Conservation (phyloP, 1,140 invertebrate genomes). For the Drosophila hydei region DNA sequence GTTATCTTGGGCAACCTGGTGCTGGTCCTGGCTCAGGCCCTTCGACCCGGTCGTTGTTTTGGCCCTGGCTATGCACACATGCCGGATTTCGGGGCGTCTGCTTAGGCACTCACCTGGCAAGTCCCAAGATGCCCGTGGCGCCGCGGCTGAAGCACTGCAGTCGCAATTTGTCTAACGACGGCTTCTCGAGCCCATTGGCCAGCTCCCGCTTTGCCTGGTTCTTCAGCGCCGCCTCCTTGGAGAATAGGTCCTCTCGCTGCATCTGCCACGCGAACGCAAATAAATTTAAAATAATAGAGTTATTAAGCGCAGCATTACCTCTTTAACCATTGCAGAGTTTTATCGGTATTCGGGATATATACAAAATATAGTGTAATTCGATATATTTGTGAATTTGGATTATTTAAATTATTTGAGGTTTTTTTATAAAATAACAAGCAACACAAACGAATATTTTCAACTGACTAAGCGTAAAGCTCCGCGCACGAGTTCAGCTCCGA, state of each 20-base stretch:
- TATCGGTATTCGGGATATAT: too few species aligned
- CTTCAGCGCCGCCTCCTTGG: conserved; percentile 92
- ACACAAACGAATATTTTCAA: neutral
- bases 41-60: neutral
- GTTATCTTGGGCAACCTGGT: neutral
- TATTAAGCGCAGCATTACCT: neutral
- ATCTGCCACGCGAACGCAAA: conserved; percentile 74
- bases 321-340: too few species aligned
- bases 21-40: neutral
- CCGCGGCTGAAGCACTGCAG: conserved; percentile 93
- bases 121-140: conserved; percentile 93
- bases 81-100: conserved; percentile 16
- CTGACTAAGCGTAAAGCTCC: too few species aligned
- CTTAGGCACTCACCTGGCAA: conserved; percentile 87
- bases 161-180: conserved; percentile 93
- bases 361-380: neutral
- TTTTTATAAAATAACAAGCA: neutral
- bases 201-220: conserved; percentile 88
- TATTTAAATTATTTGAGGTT: neutral
- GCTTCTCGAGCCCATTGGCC: conserved; percentile 86
- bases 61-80: conserved; percentile 21
- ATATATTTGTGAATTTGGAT: neutral
- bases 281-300: neutral
- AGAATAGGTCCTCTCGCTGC: conserved; percentile 89
- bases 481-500: neutral